These are phyloP conservation scores for Vulpes lagopus DNA, from an alignment of 2,113 vertebrate species.

Conservation along the genomic window DNA sequence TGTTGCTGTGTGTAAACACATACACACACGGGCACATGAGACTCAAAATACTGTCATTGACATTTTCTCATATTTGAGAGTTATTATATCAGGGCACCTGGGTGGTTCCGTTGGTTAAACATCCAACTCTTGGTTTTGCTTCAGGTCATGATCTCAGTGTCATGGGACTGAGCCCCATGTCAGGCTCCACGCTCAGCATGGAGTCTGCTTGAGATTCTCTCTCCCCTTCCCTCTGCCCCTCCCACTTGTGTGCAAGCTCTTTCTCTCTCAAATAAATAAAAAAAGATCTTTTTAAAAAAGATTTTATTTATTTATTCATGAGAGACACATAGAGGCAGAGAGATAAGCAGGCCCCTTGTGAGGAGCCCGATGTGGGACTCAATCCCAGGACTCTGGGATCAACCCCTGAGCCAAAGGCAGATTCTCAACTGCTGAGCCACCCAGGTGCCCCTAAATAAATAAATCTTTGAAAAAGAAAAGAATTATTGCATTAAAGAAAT, in stretches of 20 bases:
- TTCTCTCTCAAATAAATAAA: not conserved
- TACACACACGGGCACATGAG: not conserved
- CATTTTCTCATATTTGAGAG: not conserved
- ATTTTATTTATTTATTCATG: too few relatives aligned
- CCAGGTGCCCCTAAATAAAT: too few relatives aligned
- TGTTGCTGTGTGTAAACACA: not conserved
- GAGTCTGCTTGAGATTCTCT: not conserved
- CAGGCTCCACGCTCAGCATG: not conserved
- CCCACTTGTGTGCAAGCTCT: rapidly evolving
- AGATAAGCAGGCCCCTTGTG: too few relatives aligned
- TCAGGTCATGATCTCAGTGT: not conserved
- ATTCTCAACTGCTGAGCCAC: too few relatives aligned
- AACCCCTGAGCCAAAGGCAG: too few relatives aligned
- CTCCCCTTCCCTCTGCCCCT: not conserved
- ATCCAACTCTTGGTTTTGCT: not conserved
- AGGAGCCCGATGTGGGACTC: too few relatives aligned
- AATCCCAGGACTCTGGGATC: too few relatives aligned
- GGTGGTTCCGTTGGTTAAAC: not conserved
- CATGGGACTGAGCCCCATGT: not conserved
- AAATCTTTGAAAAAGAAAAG: not conserved
- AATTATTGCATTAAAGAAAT: not conserved
- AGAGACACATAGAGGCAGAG: too few relatives aligned
- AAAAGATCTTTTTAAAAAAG: too few relatives aligned
- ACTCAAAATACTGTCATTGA: not conserved
- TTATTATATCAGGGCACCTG: not conserved